Evolutionary conservation across 2,888 invertebrate species (phyloP).

Genomic region (Acrobasis consociella): DNA sequence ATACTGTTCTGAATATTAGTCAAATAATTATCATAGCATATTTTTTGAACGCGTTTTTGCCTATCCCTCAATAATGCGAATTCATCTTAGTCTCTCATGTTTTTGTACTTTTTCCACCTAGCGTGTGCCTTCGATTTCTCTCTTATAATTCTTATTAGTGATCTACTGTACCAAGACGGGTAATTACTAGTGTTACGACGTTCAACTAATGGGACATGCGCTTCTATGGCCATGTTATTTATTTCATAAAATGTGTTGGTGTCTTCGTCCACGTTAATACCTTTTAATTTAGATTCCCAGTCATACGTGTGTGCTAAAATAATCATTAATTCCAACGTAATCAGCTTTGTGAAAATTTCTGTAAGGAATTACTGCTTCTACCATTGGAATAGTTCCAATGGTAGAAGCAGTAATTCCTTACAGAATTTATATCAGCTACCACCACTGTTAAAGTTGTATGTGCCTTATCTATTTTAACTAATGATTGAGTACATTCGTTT

Average conservation of each 20-base stretch:
- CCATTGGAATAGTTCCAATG: background rate
- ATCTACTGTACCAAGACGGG: no score
- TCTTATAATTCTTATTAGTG: no score
- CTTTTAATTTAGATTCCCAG: background rate
- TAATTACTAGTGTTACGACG: background rate
- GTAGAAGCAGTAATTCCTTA: no score
- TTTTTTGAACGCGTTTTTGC: no score
- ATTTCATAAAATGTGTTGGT: background rate
- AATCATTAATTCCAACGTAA: background rate
- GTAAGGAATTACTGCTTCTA: background rate
- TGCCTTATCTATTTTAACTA: background rate
- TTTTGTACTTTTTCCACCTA: no score
- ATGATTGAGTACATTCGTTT: background rate
- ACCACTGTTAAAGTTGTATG: background rate
- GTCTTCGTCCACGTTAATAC: background rate
- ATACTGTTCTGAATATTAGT: no score
- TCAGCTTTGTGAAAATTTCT: background rate
- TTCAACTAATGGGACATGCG: background rate
- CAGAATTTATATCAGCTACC: background rate
- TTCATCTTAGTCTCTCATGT: no score
- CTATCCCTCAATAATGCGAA: no score
- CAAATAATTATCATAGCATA: no score
- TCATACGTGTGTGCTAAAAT: background rate
- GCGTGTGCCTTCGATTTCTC: no score
- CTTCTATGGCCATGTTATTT: background rate